Conservation (phyloP, 2,113 vertebrate species). For the Tupaia chinensis region DNA sequence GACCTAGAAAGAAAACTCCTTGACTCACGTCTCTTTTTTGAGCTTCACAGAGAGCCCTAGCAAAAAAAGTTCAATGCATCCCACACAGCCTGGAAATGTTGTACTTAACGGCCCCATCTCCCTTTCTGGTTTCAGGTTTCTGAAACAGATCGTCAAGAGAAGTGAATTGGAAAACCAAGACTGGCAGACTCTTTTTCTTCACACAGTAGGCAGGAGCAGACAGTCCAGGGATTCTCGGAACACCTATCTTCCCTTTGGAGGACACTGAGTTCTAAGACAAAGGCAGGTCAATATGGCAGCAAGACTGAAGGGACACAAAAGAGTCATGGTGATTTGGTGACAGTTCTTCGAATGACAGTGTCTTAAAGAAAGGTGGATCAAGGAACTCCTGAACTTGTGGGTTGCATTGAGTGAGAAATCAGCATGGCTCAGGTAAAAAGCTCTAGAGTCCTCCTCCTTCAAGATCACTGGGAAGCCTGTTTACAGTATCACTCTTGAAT, state of each 20-base stretch:
- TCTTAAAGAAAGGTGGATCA: conserved; percentile 69
- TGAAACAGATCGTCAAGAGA: conserved; percentile 59
- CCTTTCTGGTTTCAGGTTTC: conserved; percentile 79
- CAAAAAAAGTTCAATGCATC: neutral
- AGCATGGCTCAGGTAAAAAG: conserved; percentile 84
- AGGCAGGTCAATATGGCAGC: conserved; percentile 77
- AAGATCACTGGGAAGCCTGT: conserved; percentile 78
- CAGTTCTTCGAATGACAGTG: conserved; percentile 65
- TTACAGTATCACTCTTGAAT: conserved; percentile 75
- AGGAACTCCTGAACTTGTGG: conserved; percentile 74
- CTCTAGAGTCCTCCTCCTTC: conserved; percentile 74
- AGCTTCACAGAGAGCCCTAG: neutral
- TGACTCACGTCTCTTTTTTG: neutral
- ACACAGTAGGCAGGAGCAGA: conserved; percentile 55
- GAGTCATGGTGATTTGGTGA: conserved; percentile 76
- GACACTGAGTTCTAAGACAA: conserved; percentile 64
- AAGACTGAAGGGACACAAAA: conserved; percentile 68
- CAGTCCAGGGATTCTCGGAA: conserved; percentile 48
- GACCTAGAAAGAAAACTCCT: conserved; percentile 53
- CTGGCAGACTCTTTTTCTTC: conserved; percentile 52
- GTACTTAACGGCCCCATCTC: neutral
- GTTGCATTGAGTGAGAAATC: conserved; percentile 71
- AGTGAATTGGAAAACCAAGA: conserved; percentile 63
- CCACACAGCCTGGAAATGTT: neutral
- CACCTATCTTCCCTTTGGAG: conserved; percentile 61